Percentiles rank a stretch among this genome's conserved stretches.
These are phyloP conservation scores for Hoplodrina ambigua DNA, from an alignment of 2,888 invertebrate genomes.

Conservation along the genomic window DNA sequence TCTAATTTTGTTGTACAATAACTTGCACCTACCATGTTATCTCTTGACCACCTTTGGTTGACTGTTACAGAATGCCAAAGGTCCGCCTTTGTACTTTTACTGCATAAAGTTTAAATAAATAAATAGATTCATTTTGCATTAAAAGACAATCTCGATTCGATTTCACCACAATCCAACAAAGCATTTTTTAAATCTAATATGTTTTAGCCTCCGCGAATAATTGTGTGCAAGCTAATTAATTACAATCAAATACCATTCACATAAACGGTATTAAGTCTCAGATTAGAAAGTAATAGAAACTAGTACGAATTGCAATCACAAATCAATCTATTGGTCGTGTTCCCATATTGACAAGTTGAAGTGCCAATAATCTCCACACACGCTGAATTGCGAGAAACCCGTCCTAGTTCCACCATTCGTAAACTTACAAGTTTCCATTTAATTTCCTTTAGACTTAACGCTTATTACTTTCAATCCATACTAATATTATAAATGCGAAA, in stretches of 20 bases:
- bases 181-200: too few relatives aligned
- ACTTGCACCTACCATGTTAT: too few relatives aligned
- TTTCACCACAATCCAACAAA: too few relatives aligned
- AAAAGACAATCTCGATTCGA: too few relatives aligned
- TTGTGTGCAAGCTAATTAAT: conserved; percentile 7
- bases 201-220: not conserved
- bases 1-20: too few relatives aligned
- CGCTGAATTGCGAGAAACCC: conserved; percentile 44
- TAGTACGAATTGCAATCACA: conserved; percentile 41
- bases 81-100: too few relatives aligned
- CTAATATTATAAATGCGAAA: too few relatives aligned
- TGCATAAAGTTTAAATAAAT: too few relatives aligned
- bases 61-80: too few relatives aligned
- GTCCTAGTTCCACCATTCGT: conserved; percentile 28
- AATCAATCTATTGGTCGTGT: conserved; percentile 54
- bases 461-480: conserved; percentile 17
- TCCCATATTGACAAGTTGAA: conserved; percentile 50
- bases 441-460: conserved; percentile 40
- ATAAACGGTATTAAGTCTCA: conserved; percentile 12
- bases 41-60: too few relatives aligned
- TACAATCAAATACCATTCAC: conserved; percentile 35
- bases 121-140: too few relatives aligned
- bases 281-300: conserved; percentile 53
- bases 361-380: conserved; percentile 44
- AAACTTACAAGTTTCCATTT: conserved; percentile 35